phyloP scores from a whole-genome alignment of 2,113 vertebrate genomes.

The Scolopax mira region DNA sequence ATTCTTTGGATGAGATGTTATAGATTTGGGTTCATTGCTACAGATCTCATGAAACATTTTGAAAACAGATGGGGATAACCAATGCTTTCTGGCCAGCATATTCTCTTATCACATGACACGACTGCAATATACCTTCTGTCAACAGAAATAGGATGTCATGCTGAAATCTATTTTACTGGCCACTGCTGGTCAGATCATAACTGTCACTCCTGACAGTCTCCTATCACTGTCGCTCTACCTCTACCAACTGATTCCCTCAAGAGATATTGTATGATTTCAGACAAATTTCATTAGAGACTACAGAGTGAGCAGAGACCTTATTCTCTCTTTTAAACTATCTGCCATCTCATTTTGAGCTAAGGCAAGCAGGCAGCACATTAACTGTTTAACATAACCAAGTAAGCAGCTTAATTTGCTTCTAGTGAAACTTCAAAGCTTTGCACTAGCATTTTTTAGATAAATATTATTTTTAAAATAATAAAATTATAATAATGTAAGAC shows the following conservation, averaged over 20 bases:
- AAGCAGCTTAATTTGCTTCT: not conserved
- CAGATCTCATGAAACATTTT: not conserved
- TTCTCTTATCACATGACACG: not conserved
- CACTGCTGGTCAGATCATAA: not conserved
- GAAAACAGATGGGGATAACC: slow-evolving; percentile 28
- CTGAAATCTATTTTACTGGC: not conserved
- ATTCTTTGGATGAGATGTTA: not conserved
- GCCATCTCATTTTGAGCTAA: not conserved
- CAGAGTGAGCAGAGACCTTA: not conserved
- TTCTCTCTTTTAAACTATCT: not conserved
- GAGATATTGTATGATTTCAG: not conserved
- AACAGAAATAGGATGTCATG: not conserved
- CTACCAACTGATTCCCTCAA: not conserved
- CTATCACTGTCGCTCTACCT: not conserved
- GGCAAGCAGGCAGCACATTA: not conserved
- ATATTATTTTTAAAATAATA: not conserved
- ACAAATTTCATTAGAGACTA: not conserved
- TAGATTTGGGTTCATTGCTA: not conserved
- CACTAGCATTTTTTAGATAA: not conserved
- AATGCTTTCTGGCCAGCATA: not conserved
- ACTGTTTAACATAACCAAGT: not conserved
- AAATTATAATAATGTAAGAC: not conserved
- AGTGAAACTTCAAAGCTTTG: not conserved
- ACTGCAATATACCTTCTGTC: slow-evolving; percentile 18
- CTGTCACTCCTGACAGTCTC: not conserved